Evolutionary conservation across 2,888 invertebrate genomes (phyloP), one percentile per base, ranked within the genome.

Genomic region (Epirrita christyi): DNA sequence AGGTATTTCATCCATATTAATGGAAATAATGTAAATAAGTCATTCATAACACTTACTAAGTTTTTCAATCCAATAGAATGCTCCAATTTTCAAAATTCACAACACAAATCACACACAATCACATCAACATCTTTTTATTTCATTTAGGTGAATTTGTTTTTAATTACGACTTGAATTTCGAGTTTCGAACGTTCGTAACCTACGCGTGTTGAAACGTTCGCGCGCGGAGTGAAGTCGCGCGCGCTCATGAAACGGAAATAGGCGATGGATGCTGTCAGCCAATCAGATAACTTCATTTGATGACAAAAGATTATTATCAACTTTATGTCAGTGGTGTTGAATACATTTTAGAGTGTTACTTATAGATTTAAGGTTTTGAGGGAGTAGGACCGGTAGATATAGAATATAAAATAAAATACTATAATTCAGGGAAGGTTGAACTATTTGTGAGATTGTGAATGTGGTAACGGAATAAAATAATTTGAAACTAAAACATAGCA

Each of bases 181-280:
- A 61, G 61, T 73, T 76, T 75, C 67, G 70, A 71, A 64, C 71
- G 76, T 78, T 80, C 73, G 78, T 72, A 61, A 67, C 64, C 63
- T 64, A 59, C 79, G 80, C 80, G 78, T 75, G 76, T 78, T 55
- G 63, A 61, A 63, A 73, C 82, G 85, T 80, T 83, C 85, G 83
- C 87, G 85, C 88, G 84, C 86, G 78, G 81, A 82, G 80, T 85
- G 85, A 78, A 70, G 75, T 81, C 80, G 79, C 80, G 74, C 77
- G 75, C 80, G 76, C 85, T 83, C 85, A 81, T 69, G 66, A 66
- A 78, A 80, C 80, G 79, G 78, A 86, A 82, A 84, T 80, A 75
- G 76, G 69, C 67, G 63, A 64, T 68, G 65, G 61, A 64, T 61
- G 66, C 67, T 69, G 72, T 61, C 61, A 62, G 59, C 63, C 61